Evolutionary conservation across 2,113 vertebrate genomes (phyloP).

Genomic region (Sceloporus tristichus): DNA sequence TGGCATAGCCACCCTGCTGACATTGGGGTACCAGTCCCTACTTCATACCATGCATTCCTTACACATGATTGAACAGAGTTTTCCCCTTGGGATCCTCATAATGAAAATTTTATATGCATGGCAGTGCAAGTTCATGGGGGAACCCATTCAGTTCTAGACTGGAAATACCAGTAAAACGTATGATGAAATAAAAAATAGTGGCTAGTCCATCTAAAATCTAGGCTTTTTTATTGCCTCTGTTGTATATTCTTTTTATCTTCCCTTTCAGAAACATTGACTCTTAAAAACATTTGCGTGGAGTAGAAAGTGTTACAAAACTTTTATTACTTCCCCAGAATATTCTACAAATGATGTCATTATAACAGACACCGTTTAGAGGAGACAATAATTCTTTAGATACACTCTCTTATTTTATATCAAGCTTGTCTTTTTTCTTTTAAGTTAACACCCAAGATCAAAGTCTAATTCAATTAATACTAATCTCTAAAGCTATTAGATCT

Average conservation of each 20-base stretch:
- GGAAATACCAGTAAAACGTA: background rate
- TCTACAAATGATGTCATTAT: slow-evolving; percentile 1
- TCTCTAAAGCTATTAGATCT: slow-evolving; percentile 71
- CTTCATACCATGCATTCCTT: no score
- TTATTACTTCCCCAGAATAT: background rate
- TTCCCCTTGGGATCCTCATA: no score
- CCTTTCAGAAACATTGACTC: background rate
- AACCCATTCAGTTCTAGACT: background rate
- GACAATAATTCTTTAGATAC: slow-evolving; percentile 29
- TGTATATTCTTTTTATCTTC: background rate
- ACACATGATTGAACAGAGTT: no score
- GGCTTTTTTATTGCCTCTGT: background rate
- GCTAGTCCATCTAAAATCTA: background rate
- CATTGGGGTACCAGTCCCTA: no score
- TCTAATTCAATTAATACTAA: slow-evolving; percentile 77
- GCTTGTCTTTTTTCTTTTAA: slow-evolving; percentile 51
- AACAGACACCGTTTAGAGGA: background rate
- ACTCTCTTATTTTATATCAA: slow-evolving; percentile 53
- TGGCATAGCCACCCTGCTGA: no score
- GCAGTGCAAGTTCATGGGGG: no score
- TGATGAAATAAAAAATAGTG: no score
- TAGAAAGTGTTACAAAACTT: slow-evolving; percentile 16
- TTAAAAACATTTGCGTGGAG: background rate
- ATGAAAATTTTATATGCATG: no score
- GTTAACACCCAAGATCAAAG: slow-evolving; percentile 71